Evolutionary conservation across 2,113 vertebrate genomes (phyloP).

Genomic region (Talpa occidentalis): DNA sequence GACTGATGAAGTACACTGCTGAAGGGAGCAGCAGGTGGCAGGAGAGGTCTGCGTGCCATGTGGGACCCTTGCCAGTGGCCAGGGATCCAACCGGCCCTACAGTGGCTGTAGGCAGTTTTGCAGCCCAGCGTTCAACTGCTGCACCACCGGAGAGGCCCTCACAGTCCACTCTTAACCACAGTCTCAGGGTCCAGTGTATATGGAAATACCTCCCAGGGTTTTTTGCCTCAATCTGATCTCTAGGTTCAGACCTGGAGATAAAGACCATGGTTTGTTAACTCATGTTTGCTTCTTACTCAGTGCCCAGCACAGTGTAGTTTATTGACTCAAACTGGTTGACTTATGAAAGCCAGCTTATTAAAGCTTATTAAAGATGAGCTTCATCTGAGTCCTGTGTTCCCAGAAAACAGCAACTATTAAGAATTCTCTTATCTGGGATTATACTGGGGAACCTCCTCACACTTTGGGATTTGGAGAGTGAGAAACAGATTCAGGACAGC

Average conservation of each 20-base stretch:
- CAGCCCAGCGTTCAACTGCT: no score
- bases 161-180: neutral
- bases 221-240: neutral
- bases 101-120: no score
- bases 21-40: no score
- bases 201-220: neutral
- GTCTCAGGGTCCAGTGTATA: neutral
- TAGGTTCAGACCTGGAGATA: neutral
- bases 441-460: neutral
- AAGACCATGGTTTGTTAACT: neutral
- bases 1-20: no score
- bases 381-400: neutral
- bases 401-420: neutral
- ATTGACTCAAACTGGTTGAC: neutral
- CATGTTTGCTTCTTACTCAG: neutral
- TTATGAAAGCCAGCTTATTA: neutral
- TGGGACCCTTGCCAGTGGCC: no score
- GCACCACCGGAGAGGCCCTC: no score
- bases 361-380: no score
- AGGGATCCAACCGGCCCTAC: no score
- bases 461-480: neutral
- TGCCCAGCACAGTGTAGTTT: neutral
- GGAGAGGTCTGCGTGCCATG: no score
- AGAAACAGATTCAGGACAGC: slow-evolving; percentile 72
- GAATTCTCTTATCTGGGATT: neutral